Evolutionary conservation across 2,888 invertebrate species (phyloP).

Genomic region (Lasioglossum lativentre): DNA sequence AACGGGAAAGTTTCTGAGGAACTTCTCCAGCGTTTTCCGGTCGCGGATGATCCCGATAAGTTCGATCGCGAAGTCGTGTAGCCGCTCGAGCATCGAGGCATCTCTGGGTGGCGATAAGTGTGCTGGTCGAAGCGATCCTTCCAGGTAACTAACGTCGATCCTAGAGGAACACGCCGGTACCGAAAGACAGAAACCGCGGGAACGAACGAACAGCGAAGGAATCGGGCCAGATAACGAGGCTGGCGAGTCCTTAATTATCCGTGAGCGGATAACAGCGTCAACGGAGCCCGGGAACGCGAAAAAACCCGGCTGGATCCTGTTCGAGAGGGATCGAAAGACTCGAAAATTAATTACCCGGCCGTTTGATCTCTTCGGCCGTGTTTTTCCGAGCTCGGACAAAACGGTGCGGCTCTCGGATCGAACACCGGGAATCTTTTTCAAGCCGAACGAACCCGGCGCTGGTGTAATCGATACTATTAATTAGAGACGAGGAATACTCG

Average conservation of each 20-base stretch:
- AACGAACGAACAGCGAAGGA: background rate
- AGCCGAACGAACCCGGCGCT: background rate
- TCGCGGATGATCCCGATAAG: slow-evolving; percentile 34
- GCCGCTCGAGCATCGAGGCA: slow-evolving; percentile 8
- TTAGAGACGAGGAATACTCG: background rate
- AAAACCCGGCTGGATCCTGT: background rate
- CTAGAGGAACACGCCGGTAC: slow-evolving; percentile 4
- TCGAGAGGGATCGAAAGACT: background rate
- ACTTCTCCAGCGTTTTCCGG: slow-evolving; percentile 1
- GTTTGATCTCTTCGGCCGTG: slow-evolving; percentile 31
- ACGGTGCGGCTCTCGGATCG: background rate
- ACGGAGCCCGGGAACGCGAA: background rate
- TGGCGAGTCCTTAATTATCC: slow-evolving; percentile 17
- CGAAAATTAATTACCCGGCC: slow-evolving; percentile 40
- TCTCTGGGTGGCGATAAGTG: slow-evolving; percentile 55
- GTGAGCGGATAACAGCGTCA: background rate
- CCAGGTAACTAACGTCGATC: slow-evolving; percentile 35
- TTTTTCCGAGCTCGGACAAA: slow-evolving; percentile 7
- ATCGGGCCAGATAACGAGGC: slow-evolving; percentile 17
- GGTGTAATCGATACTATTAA: background rate
- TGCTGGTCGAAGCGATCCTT: slow-evolving; percentile 19
- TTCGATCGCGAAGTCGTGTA: slow-evolving; percentile 40
- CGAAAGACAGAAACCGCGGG: slow-evolving; percentile 10
- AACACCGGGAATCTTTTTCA: slow-evolving; percentile 27
- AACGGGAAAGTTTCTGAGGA: background rate